Conservation (phyloP, 2,797 vertebrate genomes). For the Phaenicophaeus curvirostris region DNA sequence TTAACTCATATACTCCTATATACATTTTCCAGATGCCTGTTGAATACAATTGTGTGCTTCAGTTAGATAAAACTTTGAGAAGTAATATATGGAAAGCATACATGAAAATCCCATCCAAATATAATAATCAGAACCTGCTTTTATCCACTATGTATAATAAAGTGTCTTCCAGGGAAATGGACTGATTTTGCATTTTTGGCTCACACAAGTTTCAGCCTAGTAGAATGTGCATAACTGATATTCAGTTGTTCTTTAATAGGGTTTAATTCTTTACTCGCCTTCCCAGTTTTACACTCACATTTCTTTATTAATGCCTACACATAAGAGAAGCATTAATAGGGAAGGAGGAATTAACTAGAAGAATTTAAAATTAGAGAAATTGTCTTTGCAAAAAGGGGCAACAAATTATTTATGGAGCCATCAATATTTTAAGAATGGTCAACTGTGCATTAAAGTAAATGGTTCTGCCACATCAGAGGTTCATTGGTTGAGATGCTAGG, state of each 20-base stretch:
- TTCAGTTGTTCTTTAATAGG: background rate
- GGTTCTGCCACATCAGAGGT: background rate
- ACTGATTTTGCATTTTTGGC: background rate
- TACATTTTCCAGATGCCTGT: background rate
- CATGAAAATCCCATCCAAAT: background rate
- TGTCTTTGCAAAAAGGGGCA: background rate
- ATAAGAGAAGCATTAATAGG: fast-evolving
- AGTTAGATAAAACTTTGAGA: background rate
- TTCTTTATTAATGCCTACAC: background rate
- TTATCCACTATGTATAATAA: background rate
- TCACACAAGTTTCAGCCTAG: background rate
- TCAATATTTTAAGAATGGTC: background rate
- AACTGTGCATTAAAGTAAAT: background rate
- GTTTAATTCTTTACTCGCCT: background rate
- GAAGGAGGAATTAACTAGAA: background rate
- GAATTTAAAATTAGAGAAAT: background rate
- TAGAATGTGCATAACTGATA: background rate
- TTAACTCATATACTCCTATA: background rate
- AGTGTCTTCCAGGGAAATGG: background rate
- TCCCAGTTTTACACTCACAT: background rate
- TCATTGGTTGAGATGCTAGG: background rate
- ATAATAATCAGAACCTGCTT: background rate
- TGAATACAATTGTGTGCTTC: background rate
- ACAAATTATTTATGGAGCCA: background rate
- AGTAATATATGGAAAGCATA: background rate